phyloP scores from a whole-genome alignment of 2,113 vertebrate genomes.

The Dinomys branickii region DNA sequence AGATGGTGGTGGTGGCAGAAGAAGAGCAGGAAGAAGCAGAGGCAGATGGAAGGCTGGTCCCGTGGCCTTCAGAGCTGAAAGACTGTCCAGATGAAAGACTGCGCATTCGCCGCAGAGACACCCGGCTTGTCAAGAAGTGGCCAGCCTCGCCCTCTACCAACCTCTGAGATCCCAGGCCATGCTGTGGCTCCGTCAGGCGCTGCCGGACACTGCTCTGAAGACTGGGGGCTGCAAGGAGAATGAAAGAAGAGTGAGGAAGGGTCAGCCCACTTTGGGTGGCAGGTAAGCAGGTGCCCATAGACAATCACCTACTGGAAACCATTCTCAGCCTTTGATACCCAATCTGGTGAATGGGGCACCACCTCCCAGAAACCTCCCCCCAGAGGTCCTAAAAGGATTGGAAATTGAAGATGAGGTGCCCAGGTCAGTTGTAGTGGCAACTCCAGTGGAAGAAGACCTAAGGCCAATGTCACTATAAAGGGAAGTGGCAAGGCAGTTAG shows the following conservation, averaged over 20 bases:
- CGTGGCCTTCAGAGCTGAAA: slow-evolving; percentile 88
- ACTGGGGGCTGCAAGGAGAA: slow-evolving; percentile 91
- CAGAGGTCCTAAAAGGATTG: slow-evolving; percentile 45
- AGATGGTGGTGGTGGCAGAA: slow-evolving; percentile 80
- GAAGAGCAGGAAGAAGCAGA: slow-evolving; percentile 80
- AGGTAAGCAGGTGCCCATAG: not conserved
- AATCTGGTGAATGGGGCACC: slow-evolving; percentile 34
- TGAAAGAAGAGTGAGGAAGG: slow-evolving; percentile 54
- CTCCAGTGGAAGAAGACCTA: slow-evolving; percentile 45
- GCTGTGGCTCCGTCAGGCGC: slow-evolving; percentile 94
- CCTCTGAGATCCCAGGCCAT: slow-evolving; percentile 96
- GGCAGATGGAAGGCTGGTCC: slow-evolving; percentile 85
- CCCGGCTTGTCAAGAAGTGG: slow-evolving; percentile 87
- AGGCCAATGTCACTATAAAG: slow-evolving; percentile 24
- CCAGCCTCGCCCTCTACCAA: slow-evolving; percentile 94
- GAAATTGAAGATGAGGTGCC: slow-evolving; percentile 56
- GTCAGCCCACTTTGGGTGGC: not conserved
- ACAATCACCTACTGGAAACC: slow-evolving; percentile 33
- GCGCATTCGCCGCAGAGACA: slow-evolving; percentile 89
- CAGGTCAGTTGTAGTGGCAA: slow-evolving; percentile 68
- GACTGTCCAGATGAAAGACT: slow-evolving; percentile 93
- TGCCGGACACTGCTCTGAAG: slow-evolving; percentile 94
- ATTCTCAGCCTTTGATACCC: slow-evolving; percentile 15
- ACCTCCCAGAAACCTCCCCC: slow-evolving; percentile 70
- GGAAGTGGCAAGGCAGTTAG: slow-evolving; percentile 67